Evolutionary conservation across 2,113 vertebrate genomes (phyloP).

Genomic region (Nothobranchius furzeri): DNA sequence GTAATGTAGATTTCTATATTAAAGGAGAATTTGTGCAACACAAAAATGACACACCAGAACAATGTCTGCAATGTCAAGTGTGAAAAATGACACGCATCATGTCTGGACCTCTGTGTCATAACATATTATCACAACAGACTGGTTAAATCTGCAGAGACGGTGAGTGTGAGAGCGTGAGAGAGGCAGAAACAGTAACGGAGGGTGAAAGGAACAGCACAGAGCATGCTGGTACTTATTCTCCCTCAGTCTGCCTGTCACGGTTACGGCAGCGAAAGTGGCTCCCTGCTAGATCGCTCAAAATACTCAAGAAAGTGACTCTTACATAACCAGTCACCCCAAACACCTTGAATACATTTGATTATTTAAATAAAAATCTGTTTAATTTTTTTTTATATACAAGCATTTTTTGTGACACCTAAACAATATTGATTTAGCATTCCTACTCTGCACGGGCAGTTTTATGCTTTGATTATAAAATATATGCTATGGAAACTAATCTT

Average conservation of each 20-base stretch:
- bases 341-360: not conserved
- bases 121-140: constrained; percentile 60
- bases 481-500: no score
- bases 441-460: no score
- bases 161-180: constrained; percentile 17
- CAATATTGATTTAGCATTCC: no score
- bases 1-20: constrained; percentile 20
- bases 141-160: constrained; percentile 43
- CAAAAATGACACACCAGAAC: constrained; percentile 43
- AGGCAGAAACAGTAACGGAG: constrained; percentile 48
- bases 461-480: no score
- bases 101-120: constrained; percentile 58
- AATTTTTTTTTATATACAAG: not conserved
- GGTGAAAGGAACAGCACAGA: constrained; percentile 61
- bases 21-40: constrained; percentile 36
- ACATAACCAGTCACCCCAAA: no score
- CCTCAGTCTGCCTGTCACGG: constrained; percentile 50
- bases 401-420: not conserved
- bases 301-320: not conserved
- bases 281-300: constrained; percentile 34
- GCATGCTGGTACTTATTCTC: constrained; percentile 59
- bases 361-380: not conserved
- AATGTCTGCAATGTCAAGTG: constrained; percentile 49
- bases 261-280: constrained; percentile 22
- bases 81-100: constrained; percentile 69